Percentiles rank a stretch among this genome's conserved stretches.
These are phyloP conservation scores for Euglossa dilemma DNA, from an alignment of 1,140 invertebrate species.

Conservation along the genomic window DNA sequence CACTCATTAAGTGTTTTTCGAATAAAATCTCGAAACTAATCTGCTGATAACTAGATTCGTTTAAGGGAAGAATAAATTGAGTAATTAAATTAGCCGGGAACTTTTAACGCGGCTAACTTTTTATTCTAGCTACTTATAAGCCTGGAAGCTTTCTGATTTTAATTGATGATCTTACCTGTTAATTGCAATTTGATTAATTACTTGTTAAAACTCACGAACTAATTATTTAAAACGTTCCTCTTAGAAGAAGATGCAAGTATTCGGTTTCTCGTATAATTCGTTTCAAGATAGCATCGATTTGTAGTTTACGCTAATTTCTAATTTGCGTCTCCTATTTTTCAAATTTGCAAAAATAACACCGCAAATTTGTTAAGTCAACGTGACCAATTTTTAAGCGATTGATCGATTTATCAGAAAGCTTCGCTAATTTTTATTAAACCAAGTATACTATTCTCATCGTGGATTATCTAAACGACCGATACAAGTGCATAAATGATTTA, in stretches of 20 bases:
- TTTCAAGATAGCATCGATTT: too few relatives aligned
- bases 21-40: neutral
- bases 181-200: neutral
- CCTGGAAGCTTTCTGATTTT: neutral
- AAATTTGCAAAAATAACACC: too few relatives aligned
- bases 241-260: neutral
- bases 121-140: neutral
- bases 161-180: neutral
- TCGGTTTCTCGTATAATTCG: too few relatives aligned
- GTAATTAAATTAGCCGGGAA: neutral
- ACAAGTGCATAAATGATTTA: too few relatives aligned
- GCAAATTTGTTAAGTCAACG: too few relatives aligned
- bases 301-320: too few relatives aligned
- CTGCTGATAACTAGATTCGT: neutral
- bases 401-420: too few relatives aligned
- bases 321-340: too few relatives aligned
- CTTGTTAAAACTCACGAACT: neutral
- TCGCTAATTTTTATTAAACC: too few relatives aligned
- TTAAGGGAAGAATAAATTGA: neutral
- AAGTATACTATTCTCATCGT: too few relatives aligned
- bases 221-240: neutral
- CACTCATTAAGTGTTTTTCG: neutral
- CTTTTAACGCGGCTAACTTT: constrained; percentile 4
- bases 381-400: too few relatives aligned
- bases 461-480: too few relatives aligned